Percentiles rank a stretch among this genome's conserved stretches.
These are phyloP conservation scores for Arizona elegans DNA, from an alignment of 2,113 vertebrate genomes.

Conservation along the genomic window DNA sequence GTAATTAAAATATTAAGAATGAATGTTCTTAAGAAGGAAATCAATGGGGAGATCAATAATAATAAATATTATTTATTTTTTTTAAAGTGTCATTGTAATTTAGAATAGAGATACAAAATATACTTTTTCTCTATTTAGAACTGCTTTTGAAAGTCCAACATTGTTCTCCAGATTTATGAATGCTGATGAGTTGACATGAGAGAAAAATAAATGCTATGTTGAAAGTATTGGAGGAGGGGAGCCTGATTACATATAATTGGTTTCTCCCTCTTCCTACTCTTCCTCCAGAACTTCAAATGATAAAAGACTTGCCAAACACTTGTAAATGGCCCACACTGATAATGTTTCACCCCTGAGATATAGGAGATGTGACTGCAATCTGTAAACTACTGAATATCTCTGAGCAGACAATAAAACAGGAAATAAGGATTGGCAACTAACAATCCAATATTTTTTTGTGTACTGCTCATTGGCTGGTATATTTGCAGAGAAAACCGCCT, in stretches of 20 bases:
- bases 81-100: background rate
- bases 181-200: background rate
- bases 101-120: background rate
- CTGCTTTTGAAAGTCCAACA: background rate
- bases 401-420: background rate
- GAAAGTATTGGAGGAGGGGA: background rate
- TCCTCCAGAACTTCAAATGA: slow-evolving; percentile 7
- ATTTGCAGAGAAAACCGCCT: slow-evolving; percentile 9
- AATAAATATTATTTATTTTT: background rate
- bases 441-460: background rate
- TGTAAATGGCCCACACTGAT: background rate
- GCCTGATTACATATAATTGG: background rate
- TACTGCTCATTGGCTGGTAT: background rate
- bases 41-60: background rate
- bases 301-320: slow-evolving; percentile 21
- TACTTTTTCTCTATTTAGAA: background rate
- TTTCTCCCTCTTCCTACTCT: background rate
- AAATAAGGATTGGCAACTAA: background rate
- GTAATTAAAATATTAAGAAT: background rate
- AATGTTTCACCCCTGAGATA: slow-evolving; percentile 6
- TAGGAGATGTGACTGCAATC: background rate
- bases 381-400: background rate
- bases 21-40: background rate
- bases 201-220: background rate
- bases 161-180: background rate